Evolutionary conservation across 2,113 vertebrate species (phyloP), one percentile per base, ranked within the genome.

Genomic region (Ardeotis arabs): DNA sequence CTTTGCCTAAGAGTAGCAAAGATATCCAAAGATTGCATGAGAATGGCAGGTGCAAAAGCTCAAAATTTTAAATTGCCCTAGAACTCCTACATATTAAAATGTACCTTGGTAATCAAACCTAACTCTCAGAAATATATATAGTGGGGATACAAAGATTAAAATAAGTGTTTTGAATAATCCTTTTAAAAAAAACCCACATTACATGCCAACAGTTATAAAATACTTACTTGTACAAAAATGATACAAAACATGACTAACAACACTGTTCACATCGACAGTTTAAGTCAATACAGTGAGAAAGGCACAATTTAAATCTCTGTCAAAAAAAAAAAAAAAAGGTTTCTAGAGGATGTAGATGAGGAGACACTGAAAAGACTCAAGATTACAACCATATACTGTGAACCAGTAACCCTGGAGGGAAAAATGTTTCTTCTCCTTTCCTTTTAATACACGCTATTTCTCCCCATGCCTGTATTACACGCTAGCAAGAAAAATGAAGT

Each of bases 401-500:
- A 93, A 92, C 62, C 31, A 73, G 64, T 5, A 87, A 39, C 53
- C 50, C 83, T 23, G 27, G 23, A 81, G 81, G 56, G 89, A 90
- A 94, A 91, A 92, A 69, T 10, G 45, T 25, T 93, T 94, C 83
- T 92, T 68, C 44, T 50, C 45, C 29, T 82, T 77, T 80, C 63
- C 73, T 85, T 90, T 53, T 62, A 95, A 50, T 62, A 88, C 47
- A 93, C 70, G 64, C 52, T 83, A 95, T 66, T 93, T 76, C 63
- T 78, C 59, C 29, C 23, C 1, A 1, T 55, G 60, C 45, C 76
- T 75, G n/a, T 37, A 58, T 62, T 89, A 47, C 41, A 53, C 1
- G 1, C 75, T 53, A 89, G 37, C 44, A 94, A 92, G 73, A 91
- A 95, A 97, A 95, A 89, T 45, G 33, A 85, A 79, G 70, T 41